A percentile compares a stretch with the other conserved stretches of the same genome.
Evolutionary conservation across 2,113 vertebrate species (phyloP).

Genomic region (Elaphurus davidianus): DNA sequence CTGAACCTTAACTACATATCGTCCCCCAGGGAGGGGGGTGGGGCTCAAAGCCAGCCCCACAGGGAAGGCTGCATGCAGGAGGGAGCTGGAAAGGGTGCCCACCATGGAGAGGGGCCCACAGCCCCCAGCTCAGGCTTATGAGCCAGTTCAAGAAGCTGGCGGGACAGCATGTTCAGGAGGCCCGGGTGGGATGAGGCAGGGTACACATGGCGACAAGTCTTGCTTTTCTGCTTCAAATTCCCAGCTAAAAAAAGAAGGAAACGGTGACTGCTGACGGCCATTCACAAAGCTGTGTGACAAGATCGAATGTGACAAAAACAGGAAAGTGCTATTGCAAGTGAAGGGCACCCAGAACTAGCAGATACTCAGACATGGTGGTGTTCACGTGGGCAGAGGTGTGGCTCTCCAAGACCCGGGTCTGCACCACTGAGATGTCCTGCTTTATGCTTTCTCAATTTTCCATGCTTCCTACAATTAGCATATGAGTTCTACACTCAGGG

Average conservation of each 20-base stretch:
- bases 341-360: accelerated
- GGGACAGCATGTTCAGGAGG: not conserved
- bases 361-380: accelerated
- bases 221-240: not conserved
- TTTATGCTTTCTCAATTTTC: not conserved
- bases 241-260: not conserved
- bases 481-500: not conserved
- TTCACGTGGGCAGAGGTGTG: not conserved
- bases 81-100: not conserved
- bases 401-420: not conserved
- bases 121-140: not conserved
- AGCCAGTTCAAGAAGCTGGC: not conserved
- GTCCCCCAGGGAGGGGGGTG: not conserved
- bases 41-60: not conserved
- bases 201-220: not conserved
- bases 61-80: not conserved
- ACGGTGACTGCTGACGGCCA: not conserved
- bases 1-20: not conserved
- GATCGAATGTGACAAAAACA: not conserved
- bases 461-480: not conserved
- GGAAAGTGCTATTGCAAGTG: not conserved
- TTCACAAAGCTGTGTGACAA: not conserved
- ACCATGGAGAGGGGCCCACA: not conserved
- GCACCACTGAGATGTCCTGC: not conserved
- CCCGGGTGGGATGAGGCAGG: not conserved